phyloP scores from a whole-genome alignment of 2,113 vertebrate genomes.

The Trachemys scripta region DNA sequence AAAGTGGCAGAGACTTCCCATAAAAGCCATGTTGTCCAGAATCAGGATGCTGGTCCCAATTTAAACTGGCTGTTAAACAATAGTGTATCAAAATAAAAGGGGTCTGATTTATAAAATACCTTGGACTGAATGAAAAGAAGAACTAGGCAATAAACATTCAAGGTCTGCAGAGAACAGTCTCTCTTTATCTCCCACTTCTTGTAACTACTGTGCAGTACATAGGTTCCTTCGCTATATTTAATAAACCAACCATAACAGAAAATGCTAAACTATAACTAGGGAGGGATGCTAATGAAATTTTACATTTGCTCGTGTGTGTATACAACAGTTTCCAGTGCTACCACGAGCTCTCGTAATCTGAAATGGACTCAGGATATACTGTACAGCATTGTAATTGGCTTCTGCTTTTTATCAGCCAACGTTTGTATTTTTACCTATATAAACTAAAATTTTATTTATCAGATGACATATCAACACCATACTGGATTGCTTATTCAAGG shows the following conservation, averaged over 20 bases:
- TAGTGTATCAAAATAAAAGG: constrained; percentile 83
- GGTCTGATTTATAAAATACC: constrained; percentile 72
- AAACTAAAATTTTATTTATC: background rate
- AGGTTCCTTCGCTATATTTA: constrained; percentile 17
- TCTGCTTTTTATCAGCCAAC: constrained; percentile 4
- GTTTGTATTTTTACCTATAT: constrained; percentile 24
- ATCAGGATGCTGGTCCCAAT: constrained; percentile 87
- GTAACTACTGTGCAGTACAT: constrained; percentile 51
- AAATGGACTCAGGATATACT: background rate
- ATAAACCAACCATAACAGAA: constrained; percentile 51
- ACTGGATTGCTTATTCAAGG: background rate
- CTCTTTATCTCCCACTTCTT: background rate
- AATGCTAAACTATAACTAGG: constrained; percentile 51
- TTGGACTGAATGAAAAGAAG: constrained; percentile 49
- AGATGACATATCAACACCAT: background rate
- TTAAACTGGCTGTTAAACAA: constrained; percentile 86
- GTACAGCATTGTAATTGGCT: background rate
- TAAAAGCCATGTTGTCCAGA: constrained; percentile 83
- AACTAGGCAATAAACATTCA: background rate
- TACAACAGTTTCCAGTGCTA: background rate
- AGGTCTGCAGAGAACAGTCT: constrained; percentile 57
- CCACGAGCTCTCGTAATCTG: background rate
- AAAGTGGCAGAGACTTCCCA: constrained; percentile 85
- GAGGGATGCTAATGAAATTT: constrained; percentile 51
- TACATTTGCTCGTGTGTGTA: constrained; percentile 32